Percentiles rank a stretch among this genome's conserved stretches.
phyloP scores from a whole-genome alignment of 2,113 vertebrate genomes.

The Chamaea fasciata region DNA sequence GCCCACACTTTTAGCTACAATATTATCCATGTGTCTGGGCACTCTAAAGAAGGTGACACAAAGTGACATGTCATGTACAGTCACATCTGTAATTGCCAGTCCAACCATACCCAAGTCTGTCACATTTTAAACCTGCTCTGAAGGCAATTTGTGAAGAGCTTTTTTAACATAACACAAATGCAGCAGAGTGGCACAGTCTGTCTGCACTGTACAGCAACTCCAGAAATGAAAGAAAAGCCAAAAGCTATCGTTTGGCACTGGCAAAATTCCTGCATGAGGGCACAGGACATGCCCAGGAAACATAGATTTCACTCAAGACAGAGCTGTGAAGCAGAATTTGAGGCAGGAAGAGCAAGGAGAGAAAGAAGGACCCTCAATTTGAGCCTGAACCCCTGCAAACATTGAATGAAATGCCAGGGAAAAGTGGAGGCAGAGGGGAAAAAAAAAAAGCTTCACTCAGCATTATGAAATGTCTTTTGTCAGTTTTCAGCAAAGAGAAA shows the following conservation, averaged over 20 bases:
- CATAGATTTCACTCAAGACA: fast-evolving
- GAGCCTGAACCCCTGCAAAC: background rate
- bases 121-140: background rate
- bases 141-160: background rate
- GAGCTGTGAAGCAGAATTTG: background rate
- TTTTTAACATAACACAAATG: background rate
- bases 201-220: background rate
- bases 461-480: background rate
- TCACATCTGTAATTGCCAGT: background rate
- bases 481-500: background rate
- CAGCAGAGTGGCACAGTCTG: background rate
- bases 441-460: background rate
- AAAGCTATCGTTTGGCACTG: background rate
- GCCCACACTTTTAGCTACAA: background rate
- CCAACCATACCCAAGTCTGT: background rate
- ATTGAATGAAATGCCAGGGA: background rate
- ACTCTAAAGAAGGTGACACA: background rate
- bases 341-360: background rate
- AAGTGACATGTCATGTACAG: background rate
- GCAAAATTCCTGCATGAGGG: background rate
- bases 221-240: background rate
- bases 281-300: background rate
- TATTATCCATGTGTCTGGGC: background rate
- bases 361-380: background rate
- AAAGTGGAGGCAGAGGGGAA: fast-evolving